Conservation (phyloP, 2,797 vertebrate genomes). For the Sebastes flavidus region DNA sequence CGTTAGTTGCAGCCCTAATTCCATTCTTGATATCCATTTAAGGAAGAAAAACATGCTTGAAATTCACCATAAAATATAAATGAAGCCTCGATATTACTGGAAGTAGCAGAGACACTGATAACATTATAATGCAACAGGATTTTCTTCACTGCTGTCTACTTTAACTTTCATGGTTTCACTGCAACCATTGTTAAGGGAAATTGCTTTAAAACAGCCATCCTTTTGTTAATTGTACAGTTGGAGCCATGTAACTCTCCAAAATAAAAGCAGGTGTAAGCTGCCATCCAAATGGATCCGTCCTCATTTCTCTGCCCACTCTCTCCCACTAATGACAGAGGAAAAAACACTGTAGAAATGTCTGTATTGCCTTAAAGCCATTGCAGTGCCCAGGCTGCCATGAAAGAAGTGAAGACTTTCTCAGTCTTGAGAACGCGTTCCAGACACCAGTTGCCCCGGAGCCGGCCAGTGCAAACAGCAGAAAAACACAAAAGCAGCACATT, state of each 20-base stretch:
- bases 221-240: constrained; percentile 22
- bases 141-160: neutral
- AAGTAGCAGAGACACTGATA: neutral
- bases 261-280: constrained; percentile 40
- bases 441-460: neutral
- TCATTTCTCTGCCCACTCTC: constrained; percentile 35
- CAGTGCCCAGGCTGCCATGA: neutral
- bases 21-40: neutral
- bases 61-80: neutral
- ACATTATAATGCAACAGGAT: neutral
- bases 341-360: constrained; percentile 34
- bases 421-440: neutral
- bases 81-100: neutral
- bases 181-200: neutral
- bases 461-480: constrained; percentile 13
- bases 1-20: neutral
- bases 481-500: constrained; percentile 5
- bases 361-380: constrained; percentile 5
- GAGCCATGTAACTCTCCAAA: neutral
- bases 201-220: constrained; percentile 28
- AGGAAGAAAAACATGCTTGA: neutral
- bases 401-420: neutral
- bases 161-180: neutral
- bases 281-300: constrained; percentile 54
- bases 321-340: constrained; percentile 29